Base-by-base conservation (phyloP, 2,888 invertebrate genomes). In the Cerastoderma edule region DNA sequence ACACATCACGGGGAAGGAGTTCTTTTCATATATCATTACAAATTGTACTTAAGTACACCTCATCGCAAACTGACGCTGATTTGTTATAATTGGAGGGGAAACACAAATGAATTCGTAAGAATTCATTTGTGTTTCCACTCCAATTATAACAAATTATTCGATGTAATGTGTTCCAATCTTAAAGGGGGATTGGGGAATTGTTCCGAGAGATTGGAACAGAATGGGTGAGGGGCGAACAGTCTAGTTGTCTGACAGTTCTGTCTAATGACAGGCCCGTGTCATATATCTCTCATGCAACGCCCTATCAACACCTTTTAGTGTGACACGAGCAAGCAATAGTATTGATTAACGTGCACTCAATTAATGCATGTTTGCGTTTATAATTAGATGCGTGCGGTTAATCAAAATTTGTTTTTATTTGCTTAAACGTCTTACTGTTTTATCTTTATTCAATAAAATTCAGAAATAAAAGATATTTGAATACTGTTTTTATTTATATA, bases 241-340 rank as follows among this genome's bases (percentile, higher is more conserved):
- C 6, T n/a, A 22, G 5, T 8, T 39, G 27, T 8, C 60, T 35
- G n/a, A 39, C 60, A 60, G 39, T 2, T 1, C 33, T 1, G 60
- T 39, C 24, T 60, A 24, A 60, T 60, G 60, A 10, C 60, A 22
- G 60, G 22, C 60, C 39, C 60, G 60, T 60, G 60, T 19, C 32
- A 60, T 35, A 60, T 60, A 6, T 24, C 33, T 60, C 60, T 22
- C 5, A n/a, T 22, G 39, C 39, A 35, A n/a, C n/a, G n/a, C n/a
- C 60, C 6, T 35, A 39, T 60, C 39, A 60, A 60, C 60, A 60
- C 39, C 39, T 60, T 32, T 24, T 24, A 24, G 27, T 27, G 22
- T 60, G 60, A 60, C 60, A 60, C 60, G 60, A 60, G 39, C 39
- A 60, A n/a, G 35, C 22, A 39, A 39, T 39, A 22, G 22, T 27